Percentiles rank a stretch among this genome's conserved stretches.
phyloP scores from a whole-genome alignment of 2,797 vertebrate genomes.

The Clarias pachynema region DNA sequence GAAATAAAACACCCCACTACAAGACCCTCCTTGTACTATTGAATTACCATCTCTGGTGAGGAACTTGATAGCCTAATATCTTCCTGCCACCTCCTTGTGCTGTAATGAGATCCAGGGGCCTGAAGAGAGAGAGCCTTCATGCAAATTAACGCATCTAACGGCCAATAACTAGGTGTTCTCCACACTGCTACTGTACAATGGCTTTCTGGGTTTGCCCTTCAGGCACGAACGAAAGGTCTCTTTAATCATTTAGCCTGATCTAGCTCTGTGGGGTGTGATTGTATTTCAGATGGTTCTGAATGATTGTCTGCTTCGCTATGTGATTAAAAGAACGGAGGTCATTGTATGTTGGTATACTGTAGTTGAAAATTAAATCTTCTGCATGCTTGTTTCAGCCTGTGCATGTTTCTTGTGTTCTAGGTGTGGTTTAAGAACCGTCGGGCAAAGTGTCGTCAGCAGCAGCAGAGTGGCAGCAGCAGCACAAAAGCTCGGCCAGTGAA shows the following conservation, averaged over 20 bases:
- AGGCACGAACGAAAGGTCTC: conserved; percentile 46
- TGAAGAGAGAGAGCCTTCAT: conserved; percentile 69
- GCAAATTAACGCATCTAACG: conserved; percentile 72
- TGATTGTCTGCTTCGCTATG: neutral
- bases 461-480: conserved; percentile 80
- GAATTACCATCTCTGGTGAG: conserved; percentile 75
- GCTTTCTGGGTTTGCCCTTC: conserved; percentile 62
- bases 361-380: neutral
- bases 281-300: conserved; percentile 15
- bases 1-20: conserved; percentile 75
- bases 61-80: conserved; percentile 80
- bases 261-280: conserved; percentile 29
- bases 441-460: conserved; percentile 96
- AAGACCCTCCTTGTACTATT: conserved; percentile 71
- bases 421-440: conserved; percentile 99
- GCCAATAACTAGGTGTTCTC: conserved; percentile 78
- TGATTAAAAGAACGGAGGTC: neutral
- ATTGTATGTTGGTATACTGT: neutral
- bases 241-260: conserved; percentile 44
- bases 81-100: conserved; percentile 72
- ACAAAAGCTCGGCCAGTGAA: conserved; percentile 91
- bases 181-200: conserved; percentile 65
- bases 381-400: neutral
- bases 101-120: conserved; percentile 74
- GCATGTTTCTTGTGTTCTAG: conserved; percentile 64